phyloP scores from a whole-genome alignment of 2,888 invertebrate genomes.

The Thumatha senex region DNA sequence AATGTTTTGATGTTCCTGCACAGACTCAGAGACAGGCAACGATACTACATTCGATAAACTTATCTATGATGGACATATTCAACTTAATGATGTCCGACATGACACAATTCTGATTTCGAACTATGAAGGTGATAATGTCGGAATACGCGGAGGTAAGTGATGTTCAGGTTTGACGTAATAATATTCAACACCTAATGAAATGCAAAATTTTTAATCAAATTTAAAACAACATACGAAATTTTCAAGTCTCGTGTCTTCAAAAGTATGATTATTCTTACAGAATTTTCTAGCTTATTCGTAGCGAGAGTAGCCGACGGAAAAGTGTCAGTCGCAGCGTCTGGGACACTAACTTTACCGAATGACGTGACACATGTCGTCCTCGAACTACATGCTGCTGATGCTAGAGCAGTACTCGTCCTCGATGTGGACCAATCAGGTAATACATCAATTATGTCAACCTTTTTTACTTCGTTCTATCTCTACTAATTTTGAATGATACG shows the following conservation, averaged over 20 bases:
- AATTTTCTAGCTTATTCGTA: background rate
- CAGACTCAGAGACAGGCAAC: conserved; percentile 32
- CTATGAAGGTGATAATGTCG: conserved; percentile 45
- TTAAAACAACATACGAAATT: too few species aligned
- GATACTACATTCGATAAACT: conserved; percentile 53
- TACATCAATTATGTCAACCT: too few species aligned
- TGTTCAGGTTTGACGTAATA: background rate
- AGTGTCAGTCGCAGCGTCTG: background rate
- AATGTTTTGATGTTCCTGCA: background rate
- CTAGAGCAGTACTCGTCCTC: conserved; percentile 51
- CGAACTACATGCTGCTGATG: conserved; percentile 51
- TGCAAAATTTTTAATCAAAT: too few species aligned
- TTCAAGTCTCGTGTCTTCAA: too few species aligned
- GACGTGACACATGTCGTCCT: conserved; percentile 45
- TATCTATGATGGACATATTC: conserved; percentile 55
- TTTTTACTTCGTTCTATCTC: background rate
- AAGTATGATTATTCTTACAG: background rate
- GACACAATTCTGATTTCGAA: conserved; percentile 53
- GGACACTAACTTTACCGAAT: conserved; percentile 36
- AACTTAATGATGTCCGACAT: conserved; percentile 47
- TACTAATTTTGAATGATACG: background rate
- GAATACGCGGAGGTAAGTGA: conserved; percentile 55
- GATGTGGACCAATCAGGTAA: conserved; percentile 28
- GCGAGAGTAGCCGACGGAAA: background rate
- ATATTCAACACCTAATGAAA: too few species aligned